phyloP scores from a whole-genome alignment of 2,113 vertebrate genomes.

The Calonectris borealis region DNA sequence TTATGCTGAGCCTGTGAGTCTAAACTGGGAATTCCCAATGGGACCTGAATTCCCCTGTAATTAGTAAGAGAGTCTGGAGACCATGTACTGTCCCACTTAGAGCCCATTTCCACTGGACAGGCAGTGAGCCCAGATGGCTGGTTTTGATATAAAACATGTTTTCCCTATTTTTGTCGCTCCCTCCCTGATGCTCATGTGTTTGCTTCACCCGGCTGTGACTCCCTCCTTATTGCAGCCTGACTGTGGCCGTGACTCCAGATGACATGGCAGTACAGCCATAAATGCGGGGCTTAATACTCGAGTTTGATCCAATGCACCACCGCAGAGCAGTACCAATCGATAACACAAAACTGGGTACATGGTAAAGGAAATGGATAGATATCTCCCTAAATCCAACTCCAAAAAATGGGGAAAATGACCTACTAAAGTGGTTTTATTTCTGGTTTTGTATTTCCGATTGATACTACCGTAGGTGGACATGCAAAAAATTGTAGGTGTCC shows the following conservation, averaged over 20 bases:
- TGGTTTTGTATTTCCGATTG: neutral
- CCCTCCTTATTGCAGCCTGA: neutral
- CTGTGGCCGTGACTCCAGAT: fast-evolving
- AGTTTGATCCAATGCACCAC: neutral
- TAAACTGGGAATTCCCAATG: neutral
- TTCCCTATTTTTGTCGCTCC: neutral
- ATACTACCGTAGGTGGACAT: neutral
- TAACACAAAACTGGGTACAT: neutral
- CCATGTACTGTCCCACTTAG: neutral
- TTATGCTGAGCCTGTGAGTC: neutral
- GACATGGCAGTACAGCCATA: neutral
- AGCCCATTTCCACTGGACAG: constrained; percentile 19
- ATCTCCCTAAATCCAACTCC: neutral
- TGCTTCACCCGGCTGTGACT: neutral
- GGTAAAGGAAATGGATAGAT: neutral
- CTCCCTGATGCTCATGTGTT: neutral
- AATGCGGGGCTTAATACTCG: fast-evolving
- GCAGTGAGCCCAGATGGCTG: constrained; percentile 1
- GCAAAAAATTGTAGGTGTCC: constrained; percentile 21
- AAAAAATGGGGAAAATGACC: neutral
- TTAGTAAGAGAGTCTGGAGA: neutral
- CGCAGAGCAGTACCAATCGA: neutral
- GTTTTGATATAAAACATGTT: constrained; percentile 31
- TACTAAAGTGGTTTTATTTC: neutral
- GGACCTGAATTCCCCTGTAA: neutral